Percentiles rank a stretch among this genome's conserved stretches.
Conservation (phyloP, 2,113 vertebrate species). For the Marcusenius ussheri region DNA sequence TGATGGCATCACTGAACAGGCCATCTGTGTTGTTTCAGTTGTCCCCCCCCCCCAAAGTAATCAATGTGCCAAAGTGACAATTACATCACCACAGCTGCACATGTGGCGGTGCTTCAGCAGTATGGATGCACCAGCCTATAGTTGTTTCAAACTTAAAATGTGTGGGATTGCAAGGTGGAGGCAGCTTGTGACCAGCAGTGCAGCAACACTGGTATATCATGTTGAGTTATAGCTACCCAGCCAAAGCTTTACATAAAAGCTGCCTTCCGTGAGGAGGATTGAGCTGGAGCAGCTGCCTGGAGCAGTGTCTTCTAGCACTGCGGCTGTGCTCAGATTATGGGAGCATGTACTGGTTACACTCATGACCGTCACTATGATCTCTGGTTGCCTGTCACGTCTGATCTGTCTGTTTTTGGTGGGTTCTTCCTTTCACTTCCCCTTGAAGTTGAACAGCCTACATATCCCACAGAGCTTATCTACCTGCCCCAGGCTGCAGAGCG, state of each 20-base stretch:
- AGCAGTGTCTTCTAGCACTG: background rate
- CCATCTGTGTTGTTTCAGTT: background rate
- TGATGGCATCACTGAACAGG: background rate
- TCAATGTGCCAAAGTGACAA: background rate
- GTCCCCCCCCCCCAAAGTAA: background rate
- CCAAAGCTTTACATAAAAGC: background rate
- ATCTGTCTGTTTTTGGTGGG: background rate
- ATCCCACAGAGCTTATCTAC: background rate
- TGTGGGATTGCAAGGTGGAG: background rate
- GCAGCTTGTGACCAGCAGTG: background rate
- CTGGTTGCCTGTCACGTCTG: background rate
- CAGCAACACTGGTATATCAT: background rate
- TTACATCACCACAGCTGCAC: background rate
- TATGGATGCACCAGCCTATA: background rate
- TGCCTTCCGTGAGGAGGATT: background rate
- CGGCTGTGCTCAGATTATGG: background rate
- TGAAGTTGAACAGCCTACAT: background rate
- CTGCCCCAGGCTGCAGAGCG: background rate
- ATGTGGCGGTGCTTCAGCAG: background rate
- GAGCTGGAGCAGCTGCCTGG: background rate
- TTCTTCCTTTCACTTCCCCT: background rate
- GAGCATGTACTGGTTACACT: background rate
- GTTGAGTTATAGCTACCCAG: background rate
- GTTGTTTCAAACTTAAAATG: background rate
- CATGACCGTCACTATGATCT: background rate